phyloP scores from a whole-genome alignment of 2,888 invertebrate species.

The Acrobeloides nanus region DNA sequence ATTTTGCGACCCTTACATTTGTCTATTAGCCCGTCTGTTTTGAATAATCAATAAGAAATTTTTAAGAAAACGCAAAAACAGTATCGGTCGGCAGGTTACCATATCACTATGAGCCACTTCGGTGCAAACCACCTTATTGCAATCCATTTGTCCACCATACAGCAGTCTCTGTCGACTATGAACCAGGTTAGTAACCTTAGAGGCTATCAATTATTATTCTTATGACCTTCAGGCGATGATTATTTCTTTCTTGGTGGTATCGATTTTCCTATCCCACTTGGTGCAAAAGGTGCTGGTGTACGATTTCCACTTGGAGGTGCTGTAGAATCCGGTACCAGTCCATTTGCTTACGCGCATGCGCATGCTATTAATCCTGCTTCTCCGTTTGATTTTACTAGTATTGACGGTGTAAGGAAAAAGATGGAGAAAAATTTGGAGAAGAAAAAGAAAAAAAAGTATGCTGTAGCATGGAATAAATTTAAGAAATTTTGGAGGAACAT shows the following conservation, averaged over 20 bases:
- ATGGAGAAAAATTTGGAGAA: too few species aligned
- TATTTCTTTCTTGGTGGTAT: constrained; percentile 44
- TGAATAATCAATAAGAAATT: too few species aligned
- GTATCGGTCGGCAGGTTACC: constrained; percentile 44
- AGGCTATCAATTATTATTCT: not conserved
- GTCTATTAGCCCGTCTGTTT: too few species aligned
- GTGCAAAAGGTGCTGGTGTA: constrained; percentile 41
- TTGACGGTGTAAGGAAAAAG: too few species aligned
- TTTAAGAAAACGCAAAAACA: constrained; percentile 43
- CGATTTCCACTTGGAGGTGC: constrained; percentile 45
- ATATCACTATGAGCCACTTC: constrained; percentile 45
- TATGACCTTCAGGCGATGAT: constrained; percentile 33
- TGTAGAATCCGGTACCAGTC: constrained; percentile 42
- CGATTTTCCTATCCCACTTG: constrained; percentile 45
- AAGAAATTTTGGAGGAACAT: too few species aligned
- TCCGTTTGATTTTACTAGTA: constrained; percentile 31
- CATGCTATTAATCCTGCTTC: constrained; percentile 43
- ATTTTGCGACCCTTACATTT: too few species aligned
- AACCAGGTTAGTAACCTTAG: constrained; percentile 23
- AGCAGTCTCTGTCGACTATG: constrained; percentile 43
- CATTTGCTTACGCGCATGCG: constrained; percentile 44
- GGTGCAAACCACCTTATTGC: constrained; percentile 50
- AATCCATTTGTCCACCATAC: constrained; percentile 47
- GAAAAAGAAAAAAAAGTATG: too few species aligned
- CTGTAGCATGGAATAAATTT: too few species aligned